These are phyloP conservation scores for Tethea ocularis DNA, from an alignment of 2,888 invertebrate genomes.

Conservation along the genomic window DNA sequence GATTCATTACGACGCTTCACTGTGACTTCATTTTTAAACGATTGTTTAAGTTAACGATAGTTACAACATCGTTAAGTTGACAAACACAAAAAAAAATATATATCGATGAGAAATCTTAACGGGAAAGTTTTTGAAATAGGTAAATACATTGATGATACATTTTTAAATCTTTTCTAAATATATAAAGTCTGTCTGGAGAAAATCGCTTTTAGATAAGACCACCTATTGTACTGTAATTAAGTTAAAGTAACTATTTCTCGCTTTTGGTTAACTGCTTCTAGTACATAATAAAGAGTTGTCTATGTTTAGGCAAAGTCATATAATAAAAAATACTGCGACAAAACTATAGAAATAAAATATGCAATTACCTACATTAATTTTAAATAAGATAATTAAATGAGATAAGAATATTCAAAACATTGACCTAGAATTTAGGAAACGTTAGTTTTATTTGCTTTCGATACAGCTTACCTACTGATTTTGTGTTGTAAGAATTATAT, in stretches of 20 bases:
- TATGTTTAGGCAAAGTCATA: too few species aligned
- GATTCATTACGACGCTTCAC: slow-evolving; percentile 71
- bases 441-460: not conserved
- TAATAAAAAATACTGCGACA: too few species aligned
- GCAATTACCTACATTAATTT: not conserved
- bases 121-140: not conserved
- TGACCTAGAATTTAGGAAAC: not conserved
- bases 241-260: too few species aligned
- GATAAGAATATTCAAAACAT: not conserved
- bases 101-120: not conserved
- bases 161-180: too few species aligned
- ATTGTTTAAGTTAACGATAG: slow-evolving; percentile 43
- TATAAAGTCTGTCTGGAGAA: not conserved
- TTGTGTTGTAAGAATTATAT: not conserved
- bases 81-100: not conserved
- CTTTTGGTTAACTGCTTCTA: too few species aligned
- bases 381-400: not conserved
- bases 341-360: not conserved
- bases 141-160: too few species aligned
- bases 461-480: not conserved
- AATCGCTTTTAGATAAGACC: not conserved
- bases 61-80: not conserved
- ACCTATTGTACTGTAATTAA: not conserved
- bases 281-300: too few species aligned
- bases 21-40: slow-evolving; percentile 72